Evolutionary conservation across 2,113 vertebrate genomes (phyloP).

Genomic region (Prinia subflava): DNA sequence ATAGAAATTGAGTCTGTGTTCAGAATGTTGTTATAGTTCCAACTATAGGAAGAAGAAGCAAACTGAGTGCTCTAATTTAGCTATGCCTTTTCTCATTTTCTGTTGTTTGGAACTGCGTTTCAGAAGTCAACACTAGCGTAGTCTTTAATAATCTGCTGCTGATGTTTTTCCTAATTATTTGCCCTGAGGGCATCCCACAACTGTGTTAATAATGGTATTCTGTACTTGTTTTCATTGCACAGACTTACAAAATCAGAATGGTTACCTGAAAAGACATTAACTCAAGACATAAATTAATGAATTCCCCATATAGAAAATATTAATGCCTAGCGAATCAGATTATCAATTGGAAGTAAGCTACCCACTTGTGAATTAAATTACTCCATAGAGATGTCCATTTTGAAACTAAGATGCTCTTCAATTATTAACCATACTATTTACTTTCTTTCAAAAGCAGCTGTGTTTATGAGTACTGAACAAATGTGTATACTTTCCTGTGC

Average conservation of each 20-base stretch:
- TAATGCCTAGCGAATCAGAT: slow-evolving; percentile 8
- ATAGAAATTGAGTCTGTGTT: slow-evolving; percentile 50
- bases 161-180: slow-evolving; percentile 20
- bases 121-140: slow-evolving; percentile 54
- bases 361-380: slow-evolving; percentile 58
- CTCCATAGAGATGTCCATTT: slow-evolving; percentile 35
- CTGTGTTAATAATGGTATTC: not conserved
- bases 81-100: slow-evolving; percentile 30
- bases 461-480: slow-evolving; percentile 90
- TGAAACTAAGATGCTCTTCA: slow-evolving; percentile 57
- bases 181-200: slow-evolving; percentile 10
- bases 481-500: slow-evolving; percentile 86
- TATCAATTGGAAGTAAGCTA: not conserved
- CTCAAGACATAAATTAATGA: not conserved
- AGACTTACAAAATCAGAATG: not conserved
- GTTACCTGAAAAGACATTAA: slow-evolving; percentile 19
- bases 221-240: slow-evolving; percentile 12
- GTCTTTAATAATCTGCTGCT: slow-evolving; percentile 58
- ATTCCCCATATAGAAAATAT: not conserved
- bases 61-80: slow-evolving; percentile 17
- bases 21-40: slow-evolving; percentile 30
- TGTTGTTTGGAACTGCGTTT: slow-evolving; percentile 43
- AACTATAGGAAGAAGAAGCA: slow-evolving; percentile 29
- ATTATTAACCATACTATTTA: slow-evolving; percentile 64
- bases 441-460: slow-evolving; percentile 87